These are phyloP conservation scores for Calliphora vomitoria DNA, from an alignment of 2,888 invertebrate genomes.

Conservation along the genomic window DNA sequence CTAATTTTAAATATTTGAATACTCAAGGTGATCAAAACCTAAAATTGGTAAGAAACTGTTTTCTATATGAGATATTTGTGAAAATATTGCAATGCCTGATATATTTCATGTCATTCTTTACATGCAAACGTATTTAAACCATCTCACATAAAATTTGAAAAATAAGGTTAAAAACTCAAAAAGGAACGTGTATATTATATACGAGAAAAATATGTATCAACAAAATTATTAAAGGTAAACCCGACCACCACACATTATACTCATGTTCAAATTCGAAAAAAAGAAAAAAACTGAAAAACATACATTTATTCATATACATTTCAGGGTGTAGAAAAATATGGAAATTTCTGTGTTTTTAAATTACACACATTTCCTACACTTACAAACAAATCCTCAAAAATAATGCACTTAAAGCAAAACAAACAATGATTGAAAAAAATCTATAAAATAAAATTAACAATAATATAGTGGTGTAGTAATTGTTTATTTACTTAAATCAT, in stretches of 20 bases:
- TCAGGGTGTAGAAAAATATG: conserved; percentile 49
- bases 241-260: conserved; percentile 31
- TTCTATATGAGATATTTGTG: too few species aligned
- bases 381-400: not conserved
- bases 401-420: conserved; percentile 1
- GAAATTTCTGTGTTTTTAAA: conserved; percentile 47
- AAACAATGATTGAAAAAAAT: not conserved
- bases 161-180: conserved; percentile 40
- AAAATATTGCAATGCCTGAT: not conserved
- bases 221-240: conserved; percentile 51
- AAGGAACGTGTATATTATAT: not conserved
- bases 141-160: conserved; percentile 24
- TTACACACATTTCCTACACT: conserved; percentile 43
- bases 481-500: too few species aligned
- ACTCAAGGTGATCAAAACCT: too few species aligned
- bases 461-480: not conserved
- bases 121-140: not conserved
- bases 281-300: not conserved
- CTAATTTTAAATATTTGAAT: too few species aligned
- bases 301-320: not conserved
- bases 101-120: not conserved
- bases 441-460: not conserved
- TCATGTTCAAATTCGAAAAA: conserved; percentile 32
- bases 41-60: too few species aligned
- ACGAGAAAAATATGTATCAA: conserved; percentile 27